Percentiles rank a stretch among this genome's conserved stretches.
Conservation (phyloP, 1,140 invertebrate species). For the Prorops nasuta region DNA sequence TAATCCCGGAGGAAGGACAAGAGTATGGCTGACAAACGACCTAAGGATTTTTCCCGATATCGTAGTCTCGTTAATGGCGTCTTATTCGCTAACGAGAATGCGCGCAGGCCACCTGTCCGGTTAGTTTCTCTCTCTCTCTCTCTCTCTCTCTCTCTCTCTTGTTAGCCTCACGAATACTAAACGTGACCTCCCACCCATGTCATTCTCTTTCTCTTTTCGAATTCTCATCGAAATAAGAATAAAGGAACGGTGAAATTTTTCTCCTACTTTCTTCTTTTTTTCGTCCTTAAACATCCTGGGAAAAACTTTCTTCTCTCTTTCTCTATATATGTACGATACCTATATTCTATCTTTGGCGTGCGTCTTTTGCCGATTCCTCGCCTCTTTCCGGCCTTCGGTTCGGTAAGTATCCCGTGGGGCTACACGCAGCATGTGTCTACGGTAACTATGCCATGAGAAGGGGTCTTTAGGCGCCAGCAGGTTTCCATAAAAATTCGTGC, state of each 20-base stretch:
- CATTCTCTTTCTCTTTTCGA: constrained; percentile 10
- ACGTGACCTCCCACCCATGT: too few species aligned
- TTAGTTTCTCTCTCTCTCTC: constrained; percentile 8
- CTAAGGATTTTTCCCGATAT: constrained; percentile 24
- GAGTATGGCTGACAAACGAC: constrained; percentile 27
- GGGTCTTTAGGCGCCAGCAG: constrained; percentile 41
- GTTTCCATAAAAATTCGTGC: constrained; percentile 42
- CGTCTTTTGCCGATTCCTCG: too few species aligned
- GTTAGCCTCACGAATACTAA: too few species aligned
- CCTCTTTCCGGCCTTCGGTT: constrained; percentile 4
- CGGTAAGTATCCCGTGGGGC: constrained; percentile 17
- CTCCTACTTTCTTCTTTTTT: too few species aligned
- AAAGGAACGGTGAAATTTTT: too few species aligned
- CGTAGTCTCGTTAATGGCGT: constrained; percentile 23
- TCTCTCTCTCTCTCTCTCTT: background rate
- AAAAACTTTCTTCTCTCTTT: too few species aligned
- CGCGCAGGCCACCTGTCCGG: constrained; percentile 31
- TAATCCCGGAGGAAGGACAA: too few species aligned
- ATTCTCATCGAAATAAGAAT: too few species aligned
- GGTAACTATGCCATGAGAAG: constrained; percentile 13
- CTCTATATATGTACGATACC: too few species aligned
- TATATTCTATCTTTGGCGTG: too few species aligned
- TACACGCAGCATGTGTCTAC: constrained; percentile 19
- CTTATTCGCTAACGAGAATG: constrained; percentile 23
- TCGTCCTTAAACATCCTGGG: too few species aligned